Evolutionary conservation across 1,140 invertebrate genomes (phyloP), one percentile per base, ranked within the genome.

Genomic region (Cheumatopsyche charites): DNA sequence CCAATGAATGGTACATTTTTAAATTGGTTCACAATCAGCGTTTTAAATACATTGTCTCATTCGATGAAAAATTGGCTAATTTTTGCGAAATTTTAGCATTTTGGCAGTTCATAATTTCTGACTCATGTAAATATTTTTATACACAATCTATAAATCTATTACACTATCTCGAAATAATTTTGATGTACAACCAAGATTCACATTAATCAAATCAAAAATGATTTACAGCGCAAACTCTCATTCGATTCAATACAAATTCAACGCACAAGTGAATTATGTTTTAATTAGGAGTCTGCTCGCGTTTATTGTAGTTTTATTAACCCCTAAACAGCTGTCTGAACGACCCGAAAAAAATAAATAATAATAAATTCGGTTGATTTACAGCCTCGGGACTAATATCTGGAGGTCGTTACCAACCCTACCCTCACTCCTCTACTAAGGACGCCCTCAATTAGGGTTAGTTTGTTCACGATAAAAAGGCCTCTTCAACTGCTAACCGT

Each of bases 381-480:
- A 45, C 42, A 15, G 13, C 47, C 47, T 21, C 4, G 5, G 47
- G 47, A 23, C 36, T 36, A 15, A 63, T 17, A 63, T 63, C 26
- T 29, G 62, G 26, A 3, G 17, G 21, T n/a, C 13, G 7, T 29
- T 62, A 62, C 5, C 17, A 21, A 15, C 21, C 26, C 58, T 21
- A n/a, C n/a, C n/a, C n/a, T n/a, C n/a, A n/a, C 55, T 26, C 55
- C 55, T 13, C 1, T 12, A 25, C 11, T 13, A 52, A 12, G 15
- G 15, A 17, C 21, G 49, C 62, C 52, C 73, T 74, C 73, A 74
- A 74, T 74, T 74, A 74, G 73, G 68, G 65, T 58, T 70, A 71
- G 73, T 74, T 68, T 66, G 72, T 71, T 66, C 49, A 65, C 42
- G 67, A 70, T 73, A 73, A 73, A 73, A 73, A 68, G 67, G 42